These are phyloP conservation scores for Brachionus rubens DNA, from an alignment of 1,140 invertebrate genomes.

Conservation along the genomic window DNA sequence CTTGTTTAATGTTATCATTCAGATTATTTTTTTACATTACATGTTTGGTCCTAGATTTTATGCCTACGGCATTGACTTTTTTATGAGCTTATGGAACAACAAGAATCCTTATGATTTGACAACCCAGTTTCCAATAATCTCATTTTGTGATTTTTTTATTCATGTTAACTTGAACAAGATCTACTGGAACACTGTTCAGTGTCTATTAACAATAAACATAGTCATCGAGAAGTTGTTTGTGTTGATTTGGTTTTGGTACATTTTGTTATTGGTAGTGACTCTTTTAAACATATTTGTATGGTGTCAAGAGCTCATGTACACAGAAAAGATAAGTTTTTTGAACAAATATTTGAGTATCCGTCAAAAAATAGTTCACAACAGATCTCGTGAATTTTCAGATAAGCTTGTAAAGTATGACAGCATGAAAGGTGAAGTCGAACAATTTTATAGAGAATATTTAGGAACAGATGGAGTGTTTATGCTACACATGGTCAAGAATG, in stretches of 20 bases:
- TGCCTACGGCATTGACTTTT: slow-evolving; percentile 33
- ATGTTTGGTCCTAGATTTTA: slow-evolving; percentile 37
- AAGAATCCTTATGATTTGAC: slow-evolving; percentile 25
- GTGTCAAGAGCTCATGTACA: not conserved
- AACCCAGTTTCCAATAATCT: slow-evolving; percentile 29
- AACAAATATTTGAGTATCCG: slow-evolving; percentile 26
- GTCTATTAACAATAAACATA: slow-evolving; percentile 64
- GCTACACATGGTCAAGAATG: slow-evolving; percentile 30
- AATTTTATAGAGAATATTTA: slow-evolving; percentile 24
- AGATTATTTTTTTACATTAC: not conserved
- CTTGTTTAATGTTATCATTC: slow-evolving; percentile 16
- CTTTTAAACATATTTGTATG: slow-evolving; percentile 15
- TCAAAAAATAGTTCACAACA: not conserved
- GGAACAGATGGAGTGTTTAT: slow-evolving; percentile 11
- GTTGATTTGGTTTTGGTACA: slow-evolving; percentile 64
- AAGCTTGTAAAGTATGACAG: not conserved
- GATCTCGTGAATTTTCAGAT: not conserved
- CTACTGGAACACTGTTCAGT: slow-evolving; percentile 58
- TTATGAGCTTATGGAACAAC: slow-evolving; percentile 4
- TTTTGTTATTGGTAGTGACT: slow-evolving; percentile 49
- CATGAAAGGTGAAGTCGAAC: not conserved
- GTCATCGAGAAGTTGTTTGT: slow-evolving; percentile 65
- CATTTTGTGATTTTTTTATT: slow-evolving; percentile 42
- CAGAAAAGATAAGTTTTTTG: not conserved
- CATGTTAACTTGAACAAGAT: slow-evolving; percentile 20